Evolutionary conservation across 2,888 invertebrate species (phyloP), one percentile per base, ranked within the genome.

Genomic region (Shargacucullia verbasci): DNA sequence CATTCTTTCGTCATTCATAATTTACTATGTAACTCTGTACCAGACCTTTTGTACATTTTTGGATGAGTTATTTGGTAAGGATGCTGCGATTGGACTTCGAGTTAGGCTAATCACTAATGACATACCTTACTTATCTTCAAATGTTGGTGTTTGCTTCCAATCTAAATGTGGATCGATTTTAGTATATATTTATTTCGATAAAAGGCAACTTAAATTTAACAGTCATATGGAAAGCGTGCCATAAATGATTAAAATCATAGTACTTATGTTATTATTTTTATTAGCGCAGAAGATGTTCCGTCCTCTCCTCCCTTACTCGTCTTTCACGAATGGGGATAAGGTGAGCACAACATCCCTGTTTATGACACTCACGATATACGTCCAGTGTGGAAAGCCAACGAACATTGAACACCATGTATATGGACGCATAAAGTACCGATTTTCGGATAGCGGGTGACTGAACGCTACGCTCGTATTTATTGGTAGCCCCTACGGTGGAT

Each of bases 371-470:
- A 31, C 53, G 45, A 41, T 49, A 49, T 38, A 53, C 53, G 59
- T 45, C 33, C 40, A 40, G 40, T 34, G 20, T 13, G 39, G 31
- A 35, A 35, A 29, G 58, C 47, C 58, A 38, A 15, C 48, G 35
- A 29, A 59, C 52, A 45, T 59, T 48, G 47, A 65, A 59, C 59
- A 53, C 7, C 8, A 47, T 43, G 48, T 65, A 40, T 53, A 59
- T 31, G 33, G 53, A 33, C 52, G 40, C 48, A 64, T 64, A 64
- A 64, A 65, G 52, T 64, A 64, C 66, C 49, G 53, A 66, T 66
- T 59, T 59, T 59, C 59, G 40, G 48, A 49, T 66, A 34, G 25
- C 64, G 48, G 39, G 45, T 49, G 59, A 66, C 39, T 38, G 66
- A 64, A 54, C 59, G 48, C 59, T 35, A 39, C 13, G 34, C 39